Percentiles rank a stretch among this genome's conserved stretches.
phyloP scores from a whole-genome alignment of 1,140 invertebrate species.

The Apis cerana region DNA sequence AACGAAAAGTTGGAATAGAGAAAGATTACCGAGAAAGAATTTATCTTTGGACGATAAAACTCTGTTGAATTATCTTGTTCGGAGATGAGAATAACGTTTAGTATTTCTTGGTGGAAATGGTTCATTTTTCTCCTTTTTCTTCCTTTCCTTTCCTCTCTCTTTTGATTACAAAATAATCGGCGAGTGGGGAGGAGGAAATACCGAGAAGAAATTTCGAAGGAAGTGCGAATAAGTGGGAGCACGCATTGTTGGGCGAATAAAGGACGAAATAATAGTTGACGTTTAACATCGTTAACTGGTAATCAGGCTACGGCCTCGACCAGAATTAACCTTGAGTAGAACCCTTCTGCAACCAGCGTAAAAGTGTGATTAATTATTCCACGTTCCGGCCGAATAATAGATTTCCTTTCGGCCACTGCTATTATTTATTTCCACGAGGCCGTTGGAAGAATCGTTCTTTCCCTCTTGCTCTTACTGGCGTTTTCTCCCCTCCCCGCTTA shows the following conservation, averaged over 20 bases:
- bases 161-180: neutral
- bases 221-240: constrained; percentile 30
- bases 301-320: constrained; percentile 59
- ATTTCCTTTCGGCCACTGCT: constrained; percentile 10
- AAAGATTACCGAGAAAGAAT: neutral
- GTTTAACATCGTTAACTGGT: constrained; percentile 65
- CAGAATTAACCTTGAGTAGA: constrained; percentile 65
- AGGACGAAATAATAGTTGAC: constrained; percentile 62
- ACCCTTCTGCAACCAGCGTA: constrained; percentile 39
- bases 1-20: neutral
- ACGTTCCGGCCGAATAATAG: constrained; percentile 42
- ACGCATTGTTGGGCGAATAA: constrained; percentile 61
- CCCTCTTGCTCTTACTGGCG: neutral
- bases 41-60: neutral
- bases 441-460: neutral
- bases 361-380: constrained; percentile 69
- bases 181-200: neutral
- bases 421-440: constrained; percentile 12
- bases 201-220: constrained; percentile 8
- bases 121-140: neutral
- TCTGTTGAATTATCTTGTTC: neutral
- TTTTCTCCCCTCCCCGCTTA: neutral
- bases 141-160: too few species aligned
- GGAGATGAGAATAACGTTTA: neutral
- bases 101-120: neutral